A percentile compares a stretch with the other conserved stretches of the same genome.
Evolutionary conservation across 2,113 vertebrate species (phyloP).

Genomic region (Semnornis frantzii): DNA sequence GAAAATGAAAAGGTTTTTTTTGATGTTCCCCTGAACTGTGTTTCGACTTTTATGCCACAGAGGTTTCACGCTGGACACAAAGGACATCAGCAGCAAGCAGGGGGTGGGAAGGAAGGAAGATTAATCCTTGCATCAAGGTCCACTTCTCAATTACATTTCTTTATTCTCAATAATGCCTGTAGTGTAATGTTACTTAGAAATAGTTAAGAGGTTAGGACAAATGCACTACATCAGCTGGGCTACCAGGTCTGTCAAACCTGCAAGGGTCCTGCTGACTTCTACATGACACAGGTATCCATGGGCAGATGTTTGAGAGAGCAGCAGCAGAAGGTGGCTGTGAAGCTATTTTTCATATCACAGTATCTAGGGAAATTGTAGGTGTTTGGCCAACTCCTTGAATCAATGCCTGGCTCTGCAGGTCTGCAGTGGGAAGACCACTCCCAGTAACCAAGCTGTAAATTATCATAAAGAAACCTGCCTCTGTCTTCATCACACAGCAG

Average conservation of each 20-base stretch:
- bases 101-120: not conserved
- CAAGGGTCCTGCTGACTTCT: not conserved
- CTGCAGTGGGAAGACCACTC: not conserved
- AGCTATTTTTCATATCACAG: not conserved
- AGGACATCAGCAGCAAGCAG: not conserved
- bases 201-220: not conserved
- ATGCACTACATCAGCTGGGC: not conserved
- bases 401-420: not conserved
- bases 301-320: not conserved
- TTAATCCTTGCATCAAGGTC: not conserved
- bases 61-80: accelerated
- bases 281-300: too few species aligned
- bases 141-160: not conserved
- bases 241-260: not conserved
- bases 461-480: not conserved
- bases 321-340: not conserved
- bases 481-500: not conserved
- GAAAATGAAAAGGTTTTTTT: not conserved
- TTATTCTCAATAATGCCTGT: accelerated
- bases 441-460: not conserved
- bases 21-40: not conserved
- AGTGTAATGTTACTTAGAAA: not conserved
- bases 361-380: not conserved
- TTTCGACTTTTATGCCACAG: not conserved
- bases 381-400: not conserved